Conservation (phyloP, 2,113 vertebrate genomes). For the Leucoraja erinaceus region DNA sequence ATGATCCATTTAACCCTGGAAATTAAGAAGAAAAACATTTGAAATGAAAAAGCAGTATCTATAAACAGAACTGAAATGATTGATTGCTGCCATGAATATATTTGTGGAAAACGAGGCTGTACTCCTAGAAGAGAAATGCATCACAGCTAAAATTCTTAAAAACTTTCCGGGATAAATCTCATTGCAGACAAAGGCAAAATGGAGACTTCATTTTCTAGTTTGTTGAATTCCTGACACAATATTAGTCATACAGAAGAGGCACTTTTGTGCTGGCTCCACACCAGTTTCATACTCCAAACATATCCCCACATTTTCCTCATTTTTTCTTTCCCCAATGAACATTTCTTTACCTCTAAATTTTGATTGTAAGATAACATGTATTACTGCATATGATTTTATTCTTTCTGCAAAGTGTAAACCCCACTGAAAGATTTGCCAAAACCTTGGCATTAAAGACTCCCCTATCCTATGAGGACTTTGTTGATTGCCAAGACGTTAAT, state of each 20-base stretch:
- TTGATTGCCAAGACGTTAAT: neutral
- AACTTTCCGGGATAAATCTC: neutral
- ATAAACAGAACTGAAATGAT: neutral
- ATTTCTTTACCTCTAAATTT: neutral
- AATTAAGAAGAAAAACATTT: neutral
- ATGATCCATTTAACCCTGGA: neutral
- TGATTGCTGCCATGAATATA: neutral
- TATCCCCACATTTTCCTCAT: neutral
- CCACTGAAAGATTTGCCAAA: neutral
- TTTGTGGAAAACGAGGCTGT: neutral
- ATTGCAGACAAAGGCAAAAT: neutral
- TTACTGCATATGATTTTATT: neutral
- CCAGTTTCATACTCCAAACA: neutral
- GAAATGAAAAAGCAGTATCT: neutral
- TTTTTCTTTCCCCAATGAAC: neutral
- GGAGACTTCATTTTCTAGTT: neutral
- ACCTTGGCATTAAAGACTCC: neutral
- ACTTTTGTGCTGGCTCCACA: neutral
- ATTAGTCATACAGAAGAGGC: neutral
- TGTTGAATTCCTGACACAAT: neutral
- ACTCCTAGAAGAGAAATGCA: neutral
- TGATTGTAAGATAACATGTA: neutral
- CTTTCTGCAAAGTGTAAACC: neutral
- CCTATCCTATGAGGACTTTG: neutral
- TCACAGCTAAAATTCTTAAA: neutral